These are phyloP conservation scores for Ranitomeya variabilis DNA, from an alignment of 2,113 vertebrate genomes.

Conservation along the genomic window DNA sequence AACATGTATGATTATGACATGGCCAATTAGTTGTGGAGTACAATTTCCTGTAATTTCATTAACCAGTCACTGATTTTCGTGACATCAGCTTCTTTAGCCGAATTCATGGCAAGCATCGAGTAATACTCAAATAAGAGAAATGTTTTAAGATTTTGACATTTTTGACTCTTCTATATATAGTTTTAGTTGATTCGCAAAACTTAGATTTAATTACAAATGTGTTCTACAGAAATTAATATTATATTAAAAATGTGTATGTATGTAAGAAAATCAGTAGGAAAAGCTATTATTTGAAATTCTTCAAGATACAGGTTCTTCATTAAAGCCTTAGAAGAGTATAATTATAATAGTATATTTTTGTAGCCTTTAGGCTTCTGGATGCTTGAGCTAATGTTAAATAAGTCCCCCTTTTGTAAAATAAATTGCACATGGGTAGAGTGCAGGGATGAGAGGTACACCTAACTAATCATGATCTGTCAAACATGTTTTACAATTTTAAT, in stretches of 20 bases:
- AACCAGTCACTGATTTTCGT: slow-evolving; percentile 34
- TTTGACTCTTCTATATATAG: not conserved
- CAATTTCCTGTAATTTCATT: slow-evolving; percentile 56
- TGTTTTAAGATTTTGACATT: slow-evolving; percentile 25
- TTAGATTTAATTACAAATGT: not conserved
- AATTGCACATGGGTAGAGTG: no score
- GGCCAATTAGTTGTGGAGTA: slow-evolving; percentile 40
- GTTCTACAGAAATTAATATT: not conserved
- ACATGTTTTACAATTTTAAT: no score
- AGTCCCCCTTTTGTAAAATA: no score
- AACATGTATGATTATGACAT: slow-evolving; percentile 45
- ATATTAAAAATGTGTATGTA: not conserved
- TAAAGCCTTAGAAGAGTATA: no score
- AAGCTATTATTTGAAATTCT: not conserved
- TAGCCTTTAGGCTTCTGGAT: no score
- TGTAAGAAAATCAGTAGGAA: not conserved
- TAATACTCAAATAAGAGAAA: not conserved
- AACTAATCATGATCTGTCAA: no score
- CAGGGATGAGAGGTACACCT: no score
- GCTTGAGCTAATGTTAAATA: no score
- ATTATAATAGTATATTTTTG: no score
- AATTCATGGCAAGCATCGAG: not conserved
- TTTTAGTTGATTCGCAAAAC: not conserved
- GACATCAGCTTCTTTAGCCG: slow-evolving; percentile 47
- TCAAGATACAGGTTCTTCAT: no score